Conservation (phyloP, 2,113 vertebrate species). For the Dermatemys mawii region DNA sequence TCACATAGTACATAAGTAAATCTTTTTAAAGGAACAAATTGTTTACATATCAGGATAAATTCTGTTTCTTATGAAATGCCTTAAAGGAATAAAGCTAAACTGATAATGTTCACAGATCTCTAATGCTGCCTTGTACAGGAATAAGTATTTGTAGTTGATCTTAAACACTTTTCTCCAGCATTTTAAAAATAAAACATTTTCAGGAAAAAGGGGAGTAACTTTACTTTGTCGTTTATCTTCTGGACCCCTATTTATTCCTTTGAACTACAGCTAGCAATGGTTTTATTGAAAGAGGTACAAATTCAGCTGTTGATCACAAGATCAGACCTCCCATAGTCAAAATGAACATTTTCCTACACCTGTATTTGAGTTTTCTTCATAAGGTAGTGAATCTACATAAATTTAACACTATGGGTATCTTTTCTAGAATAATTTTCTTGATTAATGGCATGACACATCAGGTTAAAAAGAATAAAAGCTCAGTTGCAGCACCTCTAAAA, state of each 20-base stretch:
- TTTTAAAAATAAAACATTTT: slow-evolving; percentile 45
- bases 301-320: not conserved
- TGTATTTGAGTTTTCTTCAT: not conserved
- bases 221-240: slow-evolving; percentile 24
- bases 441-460: slow-evolving; percentile 9
- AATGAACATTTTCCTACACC: not conserved
- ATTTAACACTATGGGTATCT: slow-evolving; percentile 36
- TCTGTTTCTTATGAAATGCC: slow-evolving; percentile 66
- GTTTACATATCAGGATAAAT: slow-evolving; percentile 60
- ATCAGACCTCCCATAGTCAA: slow-evolving; percentile 21
- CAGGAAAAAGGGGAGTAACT: slow-evolving; percentile 23
- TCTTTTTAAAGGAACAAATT: slow-evolving; percentile 60
- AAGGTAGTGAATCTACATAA: slow-evolving; percentile 13
- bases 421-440: slow-evolving; percentile 2
- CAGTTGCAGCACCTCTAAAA: not conserved
- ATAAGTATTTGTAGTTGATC: slow-evolving; percentile 53
- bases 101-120: slow-evolving; percentile 56
- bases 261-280: slow-evolving; percentile 43
- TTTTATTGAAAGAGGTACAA: slow-evolving; percentile 26
- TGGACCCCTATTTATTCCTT: slow-evolving; percentile 54
- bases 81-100: slow-evolving; percentile 68
- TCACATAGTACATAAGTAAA: slow-evolving; percentile 55
- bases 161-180: slow-evolving; percentile 44
- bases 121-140: slow-evolving; percentile 63
- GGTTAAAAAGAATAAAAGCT: not conserved